Conservation (phyloP, 2,888 invertebrate genomes). For the Tipula unca region DNA sequence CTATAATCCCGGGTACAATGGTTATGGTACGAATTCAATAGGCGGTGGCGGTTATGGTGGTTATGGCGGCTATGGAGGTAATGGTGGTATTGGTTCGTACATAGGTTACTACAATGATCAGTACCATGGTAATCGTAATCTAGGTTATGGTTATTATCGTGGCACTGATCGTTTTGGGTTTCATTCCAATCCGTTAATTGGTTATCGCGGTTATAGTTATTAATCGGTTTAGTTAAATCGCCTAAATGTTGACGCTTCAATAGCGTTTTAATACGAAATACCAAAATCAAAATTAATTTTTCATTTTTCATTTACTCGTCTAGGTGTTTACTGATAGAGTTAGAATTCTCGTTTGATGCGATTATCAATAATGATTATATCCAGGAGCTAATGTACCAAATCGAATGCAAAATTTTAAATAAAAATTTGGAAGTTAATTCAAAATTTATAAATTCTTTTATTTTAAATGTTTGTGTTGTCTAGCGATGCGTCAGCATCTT, state of each 20-base stretch:
- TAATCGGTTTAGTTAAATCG: slow-evolving; percentile 21
- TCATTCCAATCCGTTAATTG: slow-evolving; percentile 25
- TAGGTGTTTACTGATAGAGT: background rate
- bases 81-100: slow-evolving; percentile 51
- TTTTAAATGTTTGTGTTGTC: background rate
- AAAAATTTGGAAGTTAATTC: background rate
- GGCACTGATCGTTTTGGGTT: slow-evolving; percentile 37
- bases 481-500: background rate
- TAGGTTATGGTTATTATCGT: slow-evolving; percentile 51
- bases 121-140: slow-evolving; percentile 47
- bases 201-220: slow-evolving; percentile 28
- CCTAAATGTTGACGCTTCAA: background rate
- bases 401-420: background rate
- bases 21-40: slow-evolving; percentile 47
- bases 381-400: slow-evolving; percentile 8
- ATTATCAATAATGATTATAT: slow-evolving; percentile 8
- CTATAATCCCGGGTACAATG: slow-evolving; percentile 43
- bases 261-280: background rate
- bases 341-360: background rate
- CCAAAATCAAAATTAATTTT: background rate
- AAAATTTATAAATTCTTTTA: background rate
- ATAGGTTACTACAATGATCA: slow-evolving; percentile 49
- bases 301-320: background rate
- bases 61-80: slow-evolving; percentile 52
- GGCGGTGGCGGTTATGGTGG: slow-evolving; percentile 40